Percentiles rank a stretch among this genome's conserved stretches.
These are phyloP conservation scores for Kryptolebias ocellatus DNA, from an alignment of 2,797 vertebrate genomes.

Conservation along the genomic window DNA sequence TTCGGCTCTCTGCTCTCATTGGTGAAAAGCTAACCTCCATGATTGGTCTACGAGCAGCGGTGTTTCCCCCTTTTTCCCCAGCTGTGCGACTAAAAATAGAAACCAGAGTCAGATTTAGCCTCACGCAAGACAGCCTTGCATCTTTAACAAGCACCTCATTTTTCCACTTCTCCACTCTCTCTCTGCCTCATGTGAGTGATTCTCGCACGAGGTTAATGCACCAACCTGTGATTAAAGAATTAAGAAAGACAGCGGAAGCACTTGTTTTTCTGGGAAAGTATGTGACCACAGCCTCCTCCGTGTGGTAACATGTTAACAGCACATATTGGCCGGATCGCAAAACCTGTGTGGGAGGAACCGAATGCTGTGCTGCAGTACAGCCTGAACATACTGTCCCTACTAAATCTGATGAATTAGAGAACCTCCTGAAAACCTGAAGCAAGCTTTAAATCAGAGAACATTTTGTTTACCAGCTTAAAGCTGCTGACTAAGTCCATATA, in stretches of 20 bases:
- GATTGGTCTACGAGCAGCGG: constrained; percentile 66
- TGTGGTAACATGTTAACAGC: constrained; percentile 23
- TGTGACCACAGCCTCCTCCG: constrained; percentile 25
- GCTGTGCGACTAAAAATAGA: constrained; percentile 73
- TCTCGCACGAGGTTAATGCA: constrained; percentile 18
- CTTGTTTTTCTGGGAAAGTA: constrained; percentile 46
- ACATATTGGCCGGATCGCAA: constrained; percentile 22
- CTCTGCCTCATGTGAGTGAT: constrained; percentile 26
- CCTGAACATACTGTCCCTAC: constrained; percentile 17
- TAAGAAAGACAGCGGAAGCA: constrained; percentile 15
- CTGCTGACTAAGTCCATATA: constrained; percentile 41
- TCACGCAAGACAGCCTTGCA: constrained; percentile 53
- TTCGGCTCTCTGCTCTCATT: constrained; percentile 51
- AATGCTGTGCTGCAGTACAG: constrained; percentile 19
- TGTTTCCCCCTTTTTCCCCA: constrained; percentile 62
- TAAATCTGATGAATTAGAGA: constrained; percentile 20
- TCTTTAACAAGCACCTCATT: constrained; percentile 40
- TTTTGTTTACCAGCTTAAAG: constrained; percentile 3
- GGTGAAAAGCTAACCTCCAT: constrained; percentile 42
- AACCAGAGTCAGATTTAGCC: constrained; percentile 56
- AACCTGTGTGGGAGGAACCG: constrained; percentile 20
- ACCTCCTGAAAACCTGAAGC: constrained; percentile 18
- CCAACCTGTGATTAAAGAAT: constrained; percentile 23
- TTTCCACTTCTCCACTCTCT: constrained; percentile 3
- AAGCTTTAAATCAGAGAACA: constrained; percentile 2